phyloP scores from a whole-genome alignment of 2,797 vertebrate species.

The Enteromius trimaculatus region DNA sequence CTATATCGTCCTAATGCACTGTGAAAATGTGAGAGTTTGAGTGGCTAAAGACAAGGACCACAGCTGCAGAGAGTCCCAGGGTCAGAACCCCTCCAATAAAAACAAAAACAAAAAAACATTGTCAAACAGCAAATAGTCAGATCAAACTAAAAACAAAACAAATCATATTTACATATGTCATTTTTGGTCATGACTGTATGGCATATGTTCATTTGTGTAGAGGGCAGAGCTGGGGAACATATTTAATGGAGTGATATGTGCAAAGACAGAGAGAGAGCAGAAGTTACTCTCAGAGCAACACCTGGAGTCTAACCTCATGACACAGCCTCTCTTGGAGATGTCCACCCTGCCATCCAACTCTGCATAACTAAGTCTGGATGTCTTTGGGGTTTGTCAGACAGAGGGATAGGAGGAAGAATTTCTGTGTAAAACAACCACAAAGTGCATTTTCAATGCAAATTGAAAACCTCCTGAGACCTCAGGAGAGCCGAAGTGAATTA shows the following conservation, averaged over 20 bases:
- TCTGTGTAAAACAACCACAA: slow-evolving; percentile 5
- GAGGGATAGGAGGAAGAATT: neutral
- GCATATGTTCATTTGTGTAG: slow-evolving; percentile 27
- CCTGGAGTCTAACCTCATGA: slow-evolving; percentile 65
- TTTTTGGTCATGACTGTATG: too few relatives aligned
- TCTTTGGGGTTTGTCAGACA: neutral
- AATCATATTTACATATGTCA: too few relatives aligned
- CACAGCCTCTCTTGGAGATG: slow-evolving; percentile 40
- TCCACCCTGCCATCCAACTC: slow-evolving; percentile 24
- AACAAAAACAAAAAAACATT: too few relatives aligned
- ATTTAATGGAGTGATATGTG: slow-evolving; percentile 43
- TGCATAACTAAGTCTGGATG: slow-evolving; percentile 17
- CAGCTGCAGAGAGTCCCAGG: too few relatives aligned
- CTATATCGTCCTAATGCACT: too few relatives aligned
- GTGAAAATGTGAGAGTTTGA: too few relatives aligned
- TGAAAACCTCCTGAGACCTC: slow-evolving; percentile 12
- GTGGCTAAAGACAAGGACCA: too few relatives aligned
- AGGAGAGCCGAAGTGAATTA: neutral
- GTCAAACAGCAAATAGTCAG: too few relatives aligned
- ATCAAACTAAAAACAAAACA: too few relatives aligned
- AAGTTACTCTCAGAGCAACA: slow-evolving; percentile 66
- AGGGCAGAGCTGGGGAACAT: neutral
- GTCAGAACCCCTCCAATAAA: too few relatives aligned
- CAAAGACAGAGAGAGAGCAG: slow-evolving; percentile 58
- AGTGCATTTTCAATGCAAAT: neutral